Percentiles rank a stretch among this genome's conserved stretches.
Evolutionary conservation across 1,140 invertebrate species (phyloP).

Genomic region (Tetranychus urticae): DNA sequence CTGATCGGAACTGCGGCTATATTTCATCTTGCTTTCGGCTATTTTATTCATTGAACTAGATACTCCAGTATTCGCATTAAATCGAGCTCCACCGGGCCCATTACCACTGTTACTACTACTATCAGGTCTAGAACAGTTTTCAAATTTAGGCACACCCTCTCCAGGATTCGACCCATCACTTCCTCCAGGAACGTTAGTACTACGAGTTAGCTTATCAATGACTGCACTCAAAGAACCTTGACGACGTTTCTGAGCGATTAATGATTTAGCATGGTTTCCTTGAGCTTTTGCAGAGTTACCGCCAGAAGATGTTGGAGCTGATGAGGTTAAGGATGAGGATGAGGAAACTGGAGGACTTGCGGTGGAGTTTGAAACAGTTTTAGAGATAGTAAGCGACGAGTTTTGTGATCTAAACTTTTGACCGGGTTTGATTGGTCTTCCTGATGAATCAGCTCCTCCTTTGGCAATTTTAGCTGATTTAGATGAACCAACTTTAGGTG

Average conservation of each 20-base stretch:
- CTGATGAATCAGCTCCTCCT: no score
- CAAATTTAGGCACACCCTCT: background rate
- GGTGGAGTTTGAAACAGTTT: background rate
- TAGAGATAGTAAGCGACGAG: background rate
- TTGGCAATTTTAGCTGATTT: background rate
- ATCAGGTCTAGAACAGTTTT: background rate
- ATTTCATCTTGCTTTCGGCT: conserved; percentile 10
- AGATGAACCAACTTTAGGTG: background rate
- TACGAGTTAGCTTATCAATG: conserved; percentile 47
- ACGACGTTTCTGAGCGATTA: conserved; percentile 26
- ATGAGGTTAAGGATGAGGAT: background rate
- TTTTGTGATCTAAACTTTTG: background rate
- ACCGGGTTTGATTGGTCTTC: background rate
- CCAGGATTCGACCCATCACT: background rate
- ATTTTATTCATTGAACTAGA: conserved; percentile 4
- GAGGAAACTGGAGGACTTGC: background rate
- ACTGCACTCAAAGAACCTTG: conserved; percentile 53
- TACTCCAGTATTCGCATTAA: background rate
- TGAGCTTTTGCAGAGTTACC: background rate
- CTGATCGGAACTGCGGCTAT: conserved; percentile 11
- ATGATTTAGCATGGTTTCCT: background rate
- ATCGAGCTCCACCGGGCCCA: background rate
- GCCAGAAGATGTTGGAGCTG: background rate
- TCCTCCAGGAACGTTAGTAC: background rate
- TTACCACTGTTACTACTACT: background rate